Evolutionary conservation across 1,140 invertebrate genomes (phyloP).

Genomic region (Monochamus saltuarius): DNA sequence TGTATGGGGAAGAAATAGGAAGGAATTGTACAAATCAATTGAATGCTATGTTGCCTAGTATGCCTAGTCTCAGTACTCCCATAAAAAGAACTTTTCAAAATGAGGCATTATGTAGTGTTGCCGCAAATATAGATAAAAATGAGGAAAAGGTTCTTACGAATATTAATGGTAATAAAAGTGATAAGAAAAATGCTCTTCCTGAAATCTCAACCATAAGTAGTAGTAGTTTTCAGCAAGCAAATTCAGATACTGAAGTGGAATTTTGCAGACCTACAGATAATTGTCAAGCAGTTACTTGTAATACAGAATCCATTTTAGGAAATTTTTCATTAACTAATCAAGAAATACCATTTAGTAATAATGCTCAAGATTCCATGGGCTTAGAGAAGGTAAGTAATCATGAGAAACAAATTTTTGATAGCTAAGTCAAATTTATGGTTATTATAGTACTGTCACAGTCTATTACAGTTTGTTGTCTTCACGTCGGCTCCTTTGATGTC

Average conservation of each 20-base stretch:
- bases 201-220: slow-evolving; percentile 13
- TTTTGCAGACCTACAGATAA: slow-evolving; percentile 21
- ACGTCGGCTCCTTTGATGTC: no score
- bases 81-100: slow-evolving; percentile 12
- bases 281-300: slow-evolving; percentile 8
- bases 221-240: slow-evolving; percentile 26
- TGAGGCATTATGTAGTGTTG: neutral
- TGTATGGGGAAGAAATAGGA: neutral
- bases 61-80: slow-evolving; percentile 23
- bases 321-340: no score
- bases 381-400: no score
- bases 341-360: no score
- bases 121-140: neutral
- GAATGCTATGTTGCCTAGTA: slow-evolving; percentile 24
- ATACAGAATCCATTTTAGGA: no score
- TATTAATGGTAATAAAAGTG: neutral
- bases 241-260: slow-evolving; percentile 26
- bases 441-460: no score
- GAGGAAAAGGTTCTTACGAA: no score
- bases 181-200: neutral
- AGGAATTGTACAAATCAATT: neutral
- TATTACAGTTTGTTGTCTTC: no score
- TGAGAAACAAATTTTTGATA: no score
- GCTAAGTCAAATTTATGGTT: no score
- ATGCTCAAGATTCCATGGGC: no score